Percentiles rank a stretch among this genome's conserved stretches.
Evolutionary conservation across 2,888 invertebrate species (phyloP).

Genomic region (Hoplodrina blanda): DNA sequence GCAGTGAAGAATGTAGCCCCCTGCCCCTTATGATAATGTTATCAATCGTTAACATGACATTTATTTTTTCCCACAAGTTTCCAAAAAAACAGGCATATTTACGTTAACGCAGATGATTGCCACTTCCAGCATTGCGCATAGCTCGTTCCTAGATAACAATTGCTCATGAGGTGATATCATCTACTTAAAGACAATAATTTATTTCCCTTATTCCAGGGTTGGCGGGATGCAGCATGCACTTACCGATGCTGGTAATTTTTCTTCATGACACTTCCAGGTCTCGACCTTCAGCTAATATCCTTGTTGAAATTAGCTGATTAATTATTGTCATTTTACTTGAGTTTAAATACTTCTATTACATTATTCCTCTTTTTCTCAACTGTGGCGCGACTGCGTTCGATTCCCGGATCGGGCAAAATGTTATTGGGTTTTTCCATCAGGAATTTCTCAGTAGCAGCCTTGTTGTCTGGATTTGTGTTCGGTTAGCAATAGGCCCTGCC

Average conservation of each 20-base stretch:
- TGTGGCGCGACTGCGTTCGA: too few species aligned
- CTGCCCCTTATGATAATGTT: too few species aligned
- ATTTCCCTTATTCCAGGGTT: slow-evolving; percentile 44
- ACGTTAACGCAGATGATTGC: background rate
- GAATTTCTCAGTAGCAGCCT: too few species aligned
- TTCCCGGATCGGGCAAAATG: too few species aligned
- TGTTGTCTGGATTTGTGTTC: too few species aligned
- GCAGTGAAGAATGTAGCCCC: too few species aligned
- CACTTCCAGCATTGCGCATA: slow-evolving; percentile 13
- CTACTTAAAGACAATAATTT: slow-evolving; percentile 47
- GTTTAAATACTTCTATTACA: background rate
- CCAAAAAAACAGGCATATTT: background rate
- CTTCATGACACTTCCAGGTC: background rate
- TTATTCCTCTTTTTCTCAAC: too few species aligned
- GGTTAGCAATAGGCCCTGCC: too few species aligned
- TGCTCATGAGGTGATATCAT: slow-evolving; percentile 50
- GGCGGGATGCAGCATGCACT: slow-evolving; percentile 35
- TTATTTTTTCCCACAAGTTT: background rate
- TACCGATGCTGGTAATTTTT: background rate
- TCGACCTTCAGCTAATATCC: slow-evolving; percentile 8
- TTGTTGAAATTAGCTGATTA: slow-evolving; percentile 19
- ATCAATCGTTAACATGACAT: background rate
- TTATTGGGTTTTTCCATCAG: too few species aligned
- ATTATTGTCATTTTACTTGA: slow-evolving; percentile 1
- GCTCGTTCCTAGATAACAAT: slow-evolving; percentile 7